A percentile compares a stretch with the other conserved stretches of the same genome.
These are phyloP conservation scores for Calcarius lapponicus DNA, from an alignment of 2,797 vertebrate genomes.

Conservation along the genomic window DNA sequence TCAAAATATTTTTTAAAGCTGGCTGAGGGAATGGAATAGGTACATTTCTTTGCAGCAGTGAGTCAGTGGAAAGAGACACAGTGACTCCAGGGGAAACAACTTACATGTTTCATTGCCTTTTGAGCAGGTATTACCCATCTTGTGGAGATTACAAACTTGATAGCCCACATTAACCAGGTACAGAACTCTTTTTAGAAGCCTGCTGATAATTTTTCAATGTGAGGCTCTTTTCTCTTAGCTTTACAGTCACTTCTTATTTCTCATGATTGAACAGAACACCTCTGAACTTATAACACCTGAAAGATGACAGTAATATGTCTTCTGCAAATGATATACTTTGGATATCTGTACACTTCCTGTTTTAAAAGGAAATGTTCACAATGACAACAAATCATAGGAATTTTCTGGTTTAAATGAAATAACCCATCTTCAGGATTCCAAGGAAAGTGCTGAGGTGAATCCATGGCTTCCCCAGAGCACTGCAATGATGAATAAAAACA, in stretches of 20 bases:
- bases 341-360: background rate
- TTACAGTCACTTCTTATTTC: background rate
- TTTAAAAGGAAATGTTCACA: background rate
- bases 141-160: background rate
- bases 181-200: background rate
- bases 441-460: background rate
- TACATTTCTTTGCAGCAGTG: background rate
- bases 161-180: background rate
- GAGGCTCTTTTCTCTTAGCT: background rate
- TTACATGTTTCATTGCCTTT: background rate
- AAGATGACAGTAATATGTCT: background rate
- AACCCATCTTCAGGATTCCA: background rate
- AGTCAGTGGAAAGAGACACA: slow-evolving; percentile 21
- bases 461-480: background rate
- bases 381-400: background rate
- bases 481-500: background rate
- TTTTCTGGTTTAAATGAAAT: background rate
- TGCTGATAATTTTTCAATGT: background rate
- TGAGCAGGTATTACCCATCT: background rate
- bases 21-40: background rate
- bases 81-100: background rate
- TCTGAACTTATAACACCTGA: background rate
- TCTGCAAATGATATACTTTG: background rate
- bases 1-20: slow-evolving; percentile 34
- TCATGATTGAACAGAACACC: background rate